phyloP scores from a whole-genome alignment of 2,888 invertebrate genomes.

The Xanthia togata region DNA sequence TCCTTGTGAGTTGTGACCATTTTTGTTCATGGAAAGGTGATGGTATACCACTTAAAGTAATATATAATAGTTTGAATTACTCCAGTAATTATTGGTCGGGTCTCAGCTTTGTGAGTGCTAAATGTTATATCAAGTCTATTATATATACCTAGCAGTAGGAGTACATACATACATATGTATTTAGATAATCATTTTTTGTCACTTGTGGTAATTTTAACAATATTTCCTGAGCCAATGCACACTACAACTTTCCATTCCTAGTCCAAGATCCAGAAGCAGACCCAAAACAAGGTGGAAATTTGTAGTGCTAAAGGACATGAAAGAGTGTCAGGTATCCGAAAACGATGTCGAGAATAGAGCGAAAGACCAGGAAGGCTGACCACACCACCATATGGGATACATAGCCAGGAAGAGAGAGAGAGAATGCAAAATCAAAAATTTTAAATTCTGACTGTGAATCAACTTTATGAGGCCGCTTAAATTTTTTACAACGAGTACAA shows the following conservation, averaged over 20 bases:
- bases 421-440: background rate
- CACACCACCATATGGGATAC: no score
- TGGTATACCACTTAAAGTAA: background rate
- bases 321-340: no score
- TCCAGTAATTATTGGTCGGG: background rate
- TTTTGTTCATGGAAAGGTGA: background rate
- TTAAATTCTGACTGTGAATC: background rate
- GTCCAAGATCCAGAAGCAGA: no score
- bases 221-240: background rate
- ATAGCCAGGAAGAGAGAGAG: no score
- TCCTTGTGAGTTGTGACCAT: background rate
- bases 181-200: background rate
- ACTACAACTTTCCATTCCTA: no score
- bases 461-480: background rate
- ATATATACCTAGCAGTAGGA: background rate
- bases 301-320: no score
- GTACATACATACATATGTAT: background rate
- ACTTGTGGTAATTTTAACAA: background rate
- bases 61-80: background rate
- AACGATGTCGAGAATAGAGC: no score
- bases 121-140: background rate
- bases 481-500: constrained; percentile 7
- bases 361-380: no score
- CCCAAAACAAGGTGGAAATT: no score
- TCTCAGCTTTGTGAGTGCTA: background rate